These are phyloP conservation scores for Brachionichthys hirsutus DNA, from an alignment of 2,113 vertebrate genomes.

Conservation along the genomic window DNA sequence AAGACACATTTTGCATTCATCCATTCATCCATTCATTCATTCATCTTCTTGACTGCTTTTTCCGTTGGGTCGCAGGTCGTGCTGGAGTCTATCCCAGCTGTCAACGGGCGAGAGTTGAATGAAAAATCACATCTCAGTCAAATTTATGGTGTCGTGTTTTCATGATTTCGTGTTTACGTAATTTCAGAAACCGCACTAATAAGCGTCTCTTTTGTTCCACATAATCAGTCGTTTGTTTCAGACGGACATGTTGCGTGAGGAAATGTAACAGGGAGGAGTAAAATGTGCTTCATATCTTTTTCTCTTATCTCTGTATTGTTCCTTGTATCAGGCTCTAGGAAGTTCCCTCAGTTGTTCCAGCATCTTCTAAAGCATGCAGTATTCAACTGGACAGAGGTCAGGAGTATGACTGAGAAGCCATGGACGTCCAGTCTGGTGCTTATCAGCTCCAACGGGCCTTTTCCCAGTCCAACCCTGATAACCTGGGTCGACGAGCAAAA, in stretches of 20 bases:
- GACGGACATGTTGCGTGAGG: constrained; percentile 35
- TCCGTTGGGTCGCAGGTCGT: too few relatives aligned
- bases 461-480: constrained; percentile 74
- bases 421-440: constrained; percentile 62
- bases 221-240: constrained; percentile 45
- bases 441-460: constrained; percentile 57
- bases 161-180: neutral
- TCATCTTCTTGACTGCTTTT: too few relatives aligned
- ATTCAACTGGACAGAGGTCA: constrained; percentile 39
- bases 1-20: constrained; percentile 3
- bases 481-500: constrained; percentile 63
- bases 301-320: constrained; percentile 82
- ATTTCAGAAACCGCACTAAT: constrained; percentile 21
- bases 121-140: too few relatives aligned
- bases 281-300: constrained; percentile 76
- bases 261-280: constrained; percentile 77
- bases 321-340: constrained; percentile 63
- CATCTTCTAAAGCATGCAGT: constrained; percentile 19
- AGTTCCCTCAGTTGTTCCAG: constrained; percentile 57
- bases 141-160: constrained; percentile 1
- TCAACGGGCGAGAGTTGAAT: too few relatives aligned
- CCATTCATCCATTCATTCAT: too few relatives aligned
- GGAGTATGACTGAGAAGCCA: constrained; percentile 49
- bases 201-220: constrained; percentile 32
- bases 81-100: too few relatives aligned